A percentile compares a stretch with the other conserved stretches of the same genome.
These are phyloP conservation scores for Sthenelais limicola DNA, from an alignment of 2,888 invertebrate genomes.

Conservation along the genomic window DNA sequence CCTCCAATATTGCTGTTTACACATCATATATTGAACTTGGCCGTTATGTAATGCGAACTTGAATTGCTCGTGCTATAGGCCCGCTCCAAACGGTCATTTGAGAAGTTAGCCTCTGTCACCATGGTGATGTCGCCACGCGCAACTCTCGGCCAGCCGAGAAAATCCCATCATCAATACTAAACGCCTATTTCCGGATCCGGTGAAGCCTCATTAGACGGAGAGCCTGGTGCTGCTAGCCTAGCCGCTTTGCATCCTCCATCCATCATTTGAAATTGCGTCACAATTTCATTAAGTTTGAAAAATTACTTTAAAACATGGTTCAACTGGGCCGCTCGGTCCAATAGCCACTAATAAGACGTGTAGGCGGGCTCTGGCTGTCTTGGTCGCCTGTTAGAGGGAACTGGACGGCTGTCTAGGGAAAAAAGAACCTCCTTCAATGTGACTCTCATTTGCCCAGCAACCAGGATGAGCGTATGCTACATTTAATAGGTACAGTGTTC, in stretches of 20 bases:
- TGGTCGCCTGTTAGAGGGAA: slow-evolving; percentile 25
- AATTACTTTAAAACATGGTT: slow-evolving; percentile 38
- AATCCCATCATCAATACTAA: too few species aligned
- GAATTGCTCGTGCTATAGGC: too few species aligned
- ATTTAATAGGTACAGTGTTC: slow-evolving; percentile 14
- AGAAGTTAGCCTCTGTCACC: too few species aligned
- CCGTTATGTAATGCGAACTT: too few species aligned
- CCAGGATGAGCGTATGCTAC: slow-evolving; percentile 9
- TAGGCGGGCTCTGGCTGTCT: slow-evolving; percentile 12
- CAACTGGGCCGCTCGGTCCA: slow-evolving; percentile 28
- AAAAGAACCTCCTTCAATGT: slow-evolving; percentile 11
- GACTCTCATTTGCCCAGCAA: slow-evolving; percentile 32
- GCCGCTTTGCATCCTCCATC: slow-evolving; percentile 13
- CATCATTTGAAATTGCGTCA: slow-evolving; percentile 37
- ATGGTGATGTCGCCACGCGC: too few species aligned
- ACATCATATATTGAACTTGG: too few species aligned
- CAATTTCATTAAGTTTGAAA: slow-evolving; percentile 38
- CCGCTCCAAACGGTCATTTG: too few species aligned
- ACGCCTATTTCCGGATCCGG: too few species aligned
- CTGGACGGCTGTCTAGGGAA: background rate
- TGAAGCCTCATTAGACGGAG: slow-evolving; percentile 13
- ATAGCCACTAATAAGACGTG: slow-evolving; percentile 34
- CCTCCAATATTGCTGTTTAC: too few species aligned
- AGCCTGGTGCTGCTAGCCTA: background rate
- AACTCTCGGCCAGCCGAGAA: too few species aligned